A percentile compares a stretch with the other conserved stretches of the same genome.
phyloP scores from a whole-genome alignment of 2,797 vertebrate species.

The Ptychobarbus kaznakovi region DNA sequence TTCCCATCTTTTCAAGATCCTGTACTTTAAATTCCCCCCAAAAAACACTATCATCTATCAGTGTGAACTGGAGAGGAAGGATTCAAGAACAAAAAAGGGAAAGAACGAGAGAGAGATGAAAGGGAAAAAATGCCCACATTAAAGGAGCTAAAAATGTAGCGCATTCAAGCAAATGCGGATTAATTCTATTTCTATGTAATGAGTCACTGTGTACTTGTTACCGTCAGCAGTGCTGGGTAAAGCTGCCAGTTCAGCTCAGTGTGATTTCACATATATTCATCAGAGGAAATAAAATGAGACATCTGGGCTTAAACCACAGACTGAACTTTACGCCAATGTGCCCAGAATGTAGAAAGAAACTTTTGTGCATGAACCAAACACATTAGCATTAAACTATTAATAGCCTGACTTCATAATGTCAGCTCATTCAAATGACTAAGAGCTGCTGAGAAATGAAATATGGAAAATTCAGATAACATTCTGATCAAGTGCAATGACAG shows the following conservation, averaged over 20 bases:
- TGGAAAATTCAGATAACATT: slow-evolving; percentile 15
- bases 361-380: slow-evolving; percentile 53
- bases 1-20: slow-evolving; percentile 31
- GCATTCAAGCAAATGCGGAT: not conserved
- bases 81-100: slow-evolving; percentile 11
- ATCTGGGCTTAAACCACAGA: slow-evolving; percentile 35
- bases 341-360: slow-evolving; percentile 44
- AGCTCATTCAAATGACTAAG: slow-evolving; percentile 41
- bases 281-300: slow-evolving; percentile 23
- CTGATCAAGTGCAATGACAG: slow-evolving; percentile 9
- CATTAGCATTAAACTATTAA: slow-evolving; percentile 59
- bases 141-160: not conserved
- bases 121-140: not conserved
- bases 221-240: not conserved
- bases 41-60: slow-evolving; percentile 18
- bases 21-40: slow-evolving; percentile 13
- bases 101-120: not conserved
- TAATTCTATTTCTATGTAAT: not conserved
- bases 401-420: slow-evolving; percentile 52
- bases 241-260: slow-evolving; percentile 2
- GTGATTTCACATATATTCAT: slow-evolving; percentile 41
- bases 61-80: not conserved
- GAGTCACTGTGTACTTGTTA: not conserved
- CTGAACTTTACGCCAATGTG: slow-evolving; percentile 22
- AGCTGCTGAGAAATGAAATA: slow-evolving; percentile 29